Conservation (phyloP, 2,113 vertebrate species). For the Tretioscincus oriximinensis region DNA sequence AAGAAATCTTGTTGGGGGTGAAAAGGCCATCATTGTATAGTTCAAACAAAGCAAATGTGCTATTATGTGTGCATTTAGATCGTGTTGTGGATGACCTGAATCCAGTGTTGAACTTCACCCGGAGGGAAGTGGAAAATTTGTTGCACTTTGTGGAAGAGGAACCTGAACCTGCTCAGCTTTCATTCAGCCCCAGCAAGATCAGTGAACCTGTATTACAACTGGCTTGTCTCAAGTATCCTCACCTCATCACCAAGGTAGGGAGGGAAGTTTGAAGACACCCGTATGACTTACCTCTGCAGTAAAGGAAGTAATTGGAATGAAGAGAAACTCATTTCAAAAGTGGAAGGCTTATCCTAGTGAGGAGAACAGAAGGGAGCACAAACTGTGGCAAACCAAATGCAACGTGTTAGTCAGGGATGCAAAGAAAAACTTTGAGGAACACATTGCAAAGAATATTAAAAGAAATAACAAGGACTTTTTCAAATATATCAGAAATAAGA, state of each 20-base stretch:
- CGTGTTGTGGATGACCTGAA: constrained; percentile 98
- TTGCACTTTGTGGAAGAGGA: constrained; percentile 98
- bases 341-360: too few relatives aligned
- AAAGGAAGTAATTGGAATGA: too few relatives aligned
- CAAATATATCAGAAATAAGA: too few relatives aligned
- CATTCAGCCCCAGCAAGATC: constrained; percentile 64
- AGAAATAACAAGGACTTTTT: too few relatives aligned
- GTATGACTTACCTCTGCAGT: too few relatives aligned
- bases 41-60: not conserved
- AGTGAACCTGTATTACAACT: constrained; percentile 84
- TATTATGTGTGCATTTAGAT: constrained; percentile 70
- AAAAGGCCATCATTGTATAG: not conserved
- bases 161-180: constrained; percentile 72
- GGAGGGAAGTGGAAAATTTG: constrained; percentile 96
- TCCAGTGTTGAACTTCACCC: constrained; percentile 94
- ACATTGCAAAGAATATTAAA: too few relatives aligned
- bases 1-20: not conserved
- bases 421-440: too few relatives aligned
- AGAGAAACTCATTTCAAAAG: too few relatives aligned
- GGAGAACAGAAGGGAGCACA: too few relatives aligned
- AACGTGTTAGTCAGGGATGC: too few relatives aligned
- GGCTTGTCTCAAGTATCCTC: constrained; percentile 87
- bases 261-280: not conserved
- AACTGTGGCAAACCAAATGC: too few relatives aligned
- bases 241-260: constrained; percentile 95